phyloP scores from a whole-genome alignment of 2,888 invertebrate genomes.

The Adelphocoris suturalis region DNA sequence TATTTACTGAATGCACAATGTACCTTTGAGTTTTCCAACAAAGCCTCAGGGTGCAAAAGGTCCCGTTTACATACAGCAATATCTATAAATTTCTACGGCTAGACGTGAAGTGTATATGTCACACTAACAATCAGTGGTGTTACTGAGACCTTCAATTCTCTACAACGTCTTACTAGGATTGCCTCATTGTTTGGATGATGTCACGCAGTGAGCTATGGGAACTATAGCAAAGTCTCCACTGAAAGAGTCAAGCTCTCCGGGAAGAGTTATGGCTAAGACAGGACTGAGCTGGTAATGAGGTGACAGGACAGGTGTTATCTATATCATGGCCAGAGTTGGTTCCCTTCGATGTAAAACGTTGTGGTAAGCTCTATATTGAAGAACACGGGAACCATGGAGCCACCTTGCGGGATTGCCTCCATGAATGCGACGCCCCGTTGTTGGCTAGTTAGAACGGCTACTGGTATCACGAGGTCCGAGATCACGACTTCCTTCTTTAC shows the following conservation, averaged over 20 bases:
- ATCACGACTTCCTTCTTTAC: constrained; percentile 68
- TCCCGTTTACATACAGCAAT: not conserved
- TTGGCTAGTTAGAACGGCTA: constrained; percentile 67
- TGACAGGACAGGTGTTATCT: constrained; percentile 66
- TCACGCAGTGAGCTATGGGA: constrained; percentile 49
- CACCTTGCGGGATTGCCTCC: constrained; percentile 57
- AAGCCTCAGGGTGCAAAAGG: not conserved
- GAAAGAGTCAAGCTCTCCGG: not conserved
- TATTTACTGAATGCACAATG: no score
- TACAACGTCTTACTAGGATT: constrained; percentile 4
- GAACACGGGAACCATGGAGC: constrained; percentile 53
- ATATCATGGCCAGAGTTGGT: constrained; percentile 45
- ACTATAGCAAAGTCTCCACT: not conserved
- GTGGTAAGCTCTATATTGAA: constrained; percentile 63
- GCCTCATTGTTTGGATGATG: not conserved
- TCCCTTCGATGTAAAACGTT: not conserved
- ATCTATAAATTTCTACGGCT: constrained; percentile 13
- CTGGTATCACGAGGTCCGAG: constrained; percentile 68
- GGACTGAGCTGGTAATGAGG: constrained; percentile 53
- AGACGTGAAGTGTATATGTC: constrained; percentile 22
- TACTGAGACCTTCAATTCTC: constrained; percentile 12
- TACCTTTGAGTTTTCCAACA: no score
- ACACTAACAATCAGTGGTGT: constrained; percentile 32
- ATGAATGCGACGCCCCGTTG: constrained; percentile 40
- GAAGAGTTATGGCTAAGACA: constrained; percentile 54